A percentile compares a stretch with the other conserved stretches of the same genome.
Evolutionary conservation across 2,797 vertebrate species (phyloP).

Genomic region (Muscicapa striata): DNA sequence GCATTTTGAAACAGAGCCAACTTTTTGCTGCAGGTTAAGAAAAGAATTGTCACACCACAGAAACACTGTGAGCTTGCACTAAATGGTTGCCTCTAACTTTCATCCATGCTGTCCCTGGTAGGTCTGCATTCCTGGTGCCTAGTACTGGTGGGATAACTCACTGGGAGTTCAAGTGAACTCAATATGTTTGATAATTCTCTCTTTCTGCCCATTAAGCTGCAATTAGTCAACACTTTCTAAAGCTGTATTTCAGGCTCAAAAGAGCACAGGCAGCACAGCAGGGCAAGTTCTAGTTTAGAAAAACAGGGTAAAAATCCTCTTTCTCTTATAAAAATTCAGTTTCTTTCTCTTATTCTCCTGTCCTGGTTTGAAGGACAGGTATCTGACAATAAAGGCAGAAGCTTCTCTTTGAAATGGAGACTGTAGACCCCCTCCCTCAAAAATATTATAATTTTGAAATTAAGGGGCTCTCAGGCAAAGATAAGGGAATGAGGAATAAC

Average conservation of each 20-base stretch:
- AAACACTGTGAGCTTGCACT: not conserved
- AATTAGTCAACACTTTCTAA: not conserved
- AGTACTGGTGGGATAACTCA: not conserved
- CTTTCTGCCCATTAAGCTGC: not conserved
- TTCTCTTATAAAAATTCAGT: not conserved
- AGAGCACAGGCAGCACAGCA: not conserved
- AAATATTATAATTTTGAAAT: too few species aligned
- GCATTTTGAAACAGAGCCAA: not conserved
- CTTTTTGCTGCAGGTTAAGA: not conserved
- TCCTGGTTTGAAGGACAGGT: too few species aligned
- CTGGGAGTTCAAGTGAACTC: not conserved
- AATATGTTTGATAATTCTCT: not conserved
- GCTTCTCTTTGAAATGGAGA: too few species aligned
- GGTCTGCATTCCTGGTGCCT: not conserved
- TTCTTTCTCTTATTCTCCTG: not conserved
- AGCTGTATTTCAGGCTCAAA: not conserved
- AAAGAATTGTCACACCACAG: not conserved
- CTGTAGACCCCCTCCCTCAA: too few species aligned
- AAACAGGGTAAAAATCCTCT: not conserved
- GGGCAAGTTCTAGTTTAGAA: not conserved
- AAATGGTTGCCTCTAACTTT: not conserved
- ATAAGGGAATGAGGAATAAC: too few species aligned
- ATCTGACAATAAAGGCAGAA: too few species aligned
- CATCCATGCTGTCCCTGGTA: rapidly evolving
- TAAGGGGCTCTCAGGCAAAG: too few species aligned